Percentiles rank a stretch among this genome's conserved stretches.
Conservation (phyloP, 2,797 vertebrate genomes). For the Takifugu ocellatus region DNA sequence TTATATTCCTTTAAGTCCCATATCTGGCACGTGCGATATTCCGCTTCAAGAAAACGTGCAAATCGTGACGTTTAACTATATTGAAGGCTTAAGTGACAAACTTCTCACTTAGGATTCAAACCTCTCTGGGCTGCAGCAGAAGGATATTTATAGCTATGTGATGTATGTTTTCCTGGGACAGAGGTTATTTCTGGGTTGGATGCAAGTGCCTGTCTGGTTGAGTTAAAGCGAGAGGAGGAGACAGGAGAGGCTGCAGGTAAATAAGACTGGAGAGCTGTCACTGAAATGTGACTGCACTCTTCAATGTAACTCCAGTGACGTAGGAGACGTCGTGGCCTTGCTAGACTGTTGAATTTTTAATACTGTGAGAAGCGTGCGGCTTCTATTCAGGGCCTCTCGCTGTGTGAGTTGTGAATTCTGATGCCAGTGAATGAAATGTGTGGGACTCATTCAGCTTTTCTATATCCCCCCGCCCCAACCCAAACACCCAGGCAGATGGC, state of each 20-base stretch:
- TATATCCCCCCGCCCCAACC: slow-evolving; percentile 51
- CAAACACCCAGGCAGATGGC: slow-evolving; percentile 60
- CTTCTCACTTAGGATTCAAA: slow-evolving; percentile 4
- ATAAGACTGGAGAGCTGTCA: slow-evolving; percentile 69
- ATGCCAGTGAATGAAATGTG: slow-evolving; percentile 80
- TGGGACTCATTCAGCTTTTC: slow-evolving; percentile 80
- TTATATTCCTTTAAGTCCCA: no score
- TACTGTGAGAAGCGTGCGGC: slow-evolving; percentile 69
- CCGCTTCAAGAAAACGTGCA: no score
- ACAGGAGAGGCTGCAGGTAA: slow-evolving; percentile 59
- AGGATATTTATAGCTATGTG: slow-evolving; percentile 26
- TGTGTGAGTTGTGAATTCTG: slow-evolving; percentile 76
- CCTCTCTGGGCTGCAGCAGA: slow-evolving; percentile 11
- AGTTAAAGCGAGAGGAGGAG: slow-evolving; percentile 44
- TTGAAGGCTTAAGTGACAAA: not conserved
- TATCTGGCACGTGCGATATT: no score
- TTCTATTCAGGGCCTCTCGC: slow-evolving; percentile 70
- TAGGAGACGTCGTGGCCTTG: slow-evolving; percentile 75
- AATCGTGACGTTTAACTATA: no score
- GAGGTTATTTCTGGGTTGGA: slow-evolving; percentile 36
- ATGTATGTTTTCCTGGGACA: slow-evolving; percentile 32
- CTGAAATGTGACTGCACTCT: slow-evolving; percentile 77
- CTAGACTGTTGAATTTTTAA: slow-evolving; percentile 83
- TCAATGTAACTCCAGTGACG: slow-evolving; percentile 77
- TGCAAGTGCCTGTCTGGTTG: slow-evolving; percentile 50